phyloP scores from a whole-genome alignment of 2,113 vertebrate species.

The Podarcis muralis region DNA sequence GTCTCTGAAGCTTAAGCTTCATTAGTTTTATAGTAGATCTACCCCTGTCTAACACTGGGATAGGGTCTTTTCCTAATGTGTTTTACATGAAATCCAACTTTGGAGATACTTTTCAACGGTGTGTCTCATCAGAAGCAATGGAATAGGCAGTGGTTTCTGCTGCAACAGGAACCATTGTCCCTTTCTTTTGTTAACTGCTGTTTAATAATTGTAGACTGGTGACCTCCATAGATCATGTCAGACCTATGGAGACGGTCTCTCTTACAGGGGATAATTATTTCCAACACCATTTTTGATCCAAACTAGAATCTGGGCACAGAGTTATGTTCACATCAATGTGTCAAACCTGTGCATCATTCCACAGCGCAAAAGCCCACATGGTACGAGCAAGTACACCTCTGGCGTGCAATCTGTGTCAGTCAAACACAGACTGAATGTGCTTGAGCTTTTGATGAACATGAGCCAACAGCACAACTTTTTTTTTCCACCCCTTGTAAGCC shows the following conservation, averaged over 20 bases:
- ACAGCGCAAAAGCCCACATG: not conserved
- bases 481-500: not conserved
- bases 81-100: too few species aligned
- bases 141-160: too few species aligned
- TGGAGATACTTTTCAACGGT: too few species aligned
- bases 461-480: not conserved
- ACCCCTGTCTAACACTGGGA: too few species aligned
- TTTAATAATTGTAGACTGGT: not conserved
- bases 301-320: not conserved
- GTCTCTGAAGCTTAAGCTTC: too few species aligned
- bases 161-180: too few species aligned
- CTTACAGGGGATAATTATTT: slow-evolving; percentile 8
- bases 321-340: not conserved
- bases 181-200: too few species aligned
- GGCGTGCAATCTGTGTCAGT: slow-evolving; percentile 4
- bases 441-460: not conserved
- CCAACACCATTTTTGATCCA: slow-evolving; percentile 1
- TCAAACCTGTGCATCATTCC: slow-evolving; percentile 6
- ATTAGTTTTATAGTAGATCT: too few species aligned
- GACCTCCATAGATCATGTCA: not conserved
- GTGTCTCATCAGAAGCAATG: too few species aligned
- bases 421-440: fast-evolving
- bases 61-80: too few species aligned
- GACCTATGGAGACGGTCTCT: slow-evolving; percentile 1
- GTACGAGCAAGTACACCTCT: not conserved